Evolutionary conservation across 2,797 vertebrate genomes (phyloP).

Genomic region (Paguma larvata): DNA sequence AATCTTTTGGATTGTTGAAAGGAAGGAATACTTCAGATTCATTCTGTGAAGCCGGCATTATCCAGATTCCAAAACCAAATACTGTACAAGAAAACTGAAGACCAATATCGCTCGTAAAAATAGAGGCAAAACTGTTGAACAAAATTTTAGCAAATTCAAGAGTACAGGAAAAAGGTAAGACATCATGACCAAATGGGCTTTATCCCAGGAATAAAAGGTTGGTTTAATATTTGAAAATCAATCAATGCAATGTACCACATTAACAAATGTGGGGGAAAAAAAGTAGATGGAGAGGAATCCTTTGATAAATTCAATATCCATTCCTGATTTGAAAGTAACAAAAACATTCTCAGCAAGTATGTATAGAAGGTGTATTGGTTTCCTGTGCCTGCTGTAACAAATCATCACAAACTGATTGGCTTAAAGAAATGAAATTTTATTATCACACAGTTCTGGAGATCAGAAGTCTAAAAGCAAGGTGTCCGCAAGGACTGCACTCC

Average conservation of each 20-base stretch:
- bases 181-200: not conserved
- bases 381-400: not conserved
- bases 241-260: not conserved
- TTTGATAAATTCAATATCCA: not conserved
- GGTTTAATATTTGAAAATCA: not conserved
- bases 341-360: not conserved
- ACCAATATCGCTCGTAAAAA: not conserved
- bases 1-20: slow-evolving; percentile 1
- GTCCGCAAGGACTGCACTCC: too few relatives aligned
- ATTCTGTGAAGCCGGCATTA: not conserved
- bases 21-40: not conserved
- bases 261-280: not conserved
- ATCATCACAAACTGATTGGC: not conserved
- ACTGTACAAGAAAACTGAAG: not conserved
- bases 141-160: not conserved
- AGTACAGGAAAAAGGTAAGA: not conserved
- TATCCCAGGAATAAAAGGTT: not conserved
- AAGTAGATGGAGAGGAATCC: not conserved
- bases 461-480: not conserved
- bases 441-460: not conserved
- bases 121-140: not conserved
- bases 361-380: not conserved
- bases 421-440: not conserved
- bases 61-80: not conserved
- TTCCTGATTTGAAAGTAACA: not conserved